Conservation (phyloP, 2,888 invertebrate species). For the Ypsolopha sequella region DNA sequence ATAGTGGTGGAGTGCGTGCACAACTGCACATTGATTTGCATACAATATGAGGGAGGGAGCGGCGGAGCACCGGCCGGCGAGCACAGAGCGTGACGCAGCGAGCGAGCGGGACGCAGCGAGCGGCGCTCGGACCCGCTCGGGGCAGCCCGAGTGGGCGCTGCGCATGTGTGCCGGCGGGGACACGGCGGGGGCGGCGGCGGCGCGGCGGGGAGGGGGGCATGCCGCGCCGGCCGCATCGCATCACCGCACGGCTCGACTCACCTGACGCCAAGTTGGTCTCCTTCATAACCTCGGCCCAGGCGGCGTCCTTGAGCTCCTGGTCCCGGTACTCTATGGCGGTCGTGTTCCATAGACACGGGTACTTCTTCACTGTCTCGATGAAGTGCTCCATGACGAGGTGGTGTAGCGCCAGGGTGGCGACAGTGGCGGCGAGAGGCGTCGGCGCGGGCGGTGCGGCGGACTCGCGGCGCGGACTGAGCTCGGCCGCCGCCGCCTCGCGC, state of each 20-base stretch:
- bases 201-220: not conserved
- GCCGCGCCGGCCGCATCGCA: constrained; percentile 38
- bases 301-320: constrained; percentile 64
- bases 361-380: constrained; percentile 55
- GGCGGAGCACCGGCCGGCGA: no score
- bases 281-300: constrained; percentile 60
- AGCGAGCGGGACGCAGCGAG: no score
- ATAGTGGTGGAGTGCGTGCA: no score
- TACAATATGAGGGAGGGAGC: no score
- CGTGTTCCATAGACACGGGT: constrained; percentile 63
- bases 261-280: constrained; percentile 56
- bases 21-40: no score
- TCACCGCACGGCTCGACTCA: constrained; percentile 57
- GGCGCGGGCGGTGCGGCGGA: constrained; percentile 16
- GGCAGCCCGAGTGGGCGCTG: not conserved
- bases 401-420: constrained; percentile 4
- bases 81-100: no score
- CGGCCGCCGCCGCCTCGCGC: constrained; percentile 16
- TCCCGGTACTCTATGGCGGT: constrained; percentile 61
- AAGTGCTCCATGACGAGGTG: constrained; percentile 47
- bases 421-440: constrained; percentile 11
- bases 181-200: not conserved
- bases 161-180: not conserved
- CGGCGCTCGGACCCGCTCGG: not conserved
- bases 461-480: constrained; percentile 12